Evolutionary conservation across 2,113 vertebrate species (phyloP).

Genomic region (Epinephelus lanceolatus): DNA sequence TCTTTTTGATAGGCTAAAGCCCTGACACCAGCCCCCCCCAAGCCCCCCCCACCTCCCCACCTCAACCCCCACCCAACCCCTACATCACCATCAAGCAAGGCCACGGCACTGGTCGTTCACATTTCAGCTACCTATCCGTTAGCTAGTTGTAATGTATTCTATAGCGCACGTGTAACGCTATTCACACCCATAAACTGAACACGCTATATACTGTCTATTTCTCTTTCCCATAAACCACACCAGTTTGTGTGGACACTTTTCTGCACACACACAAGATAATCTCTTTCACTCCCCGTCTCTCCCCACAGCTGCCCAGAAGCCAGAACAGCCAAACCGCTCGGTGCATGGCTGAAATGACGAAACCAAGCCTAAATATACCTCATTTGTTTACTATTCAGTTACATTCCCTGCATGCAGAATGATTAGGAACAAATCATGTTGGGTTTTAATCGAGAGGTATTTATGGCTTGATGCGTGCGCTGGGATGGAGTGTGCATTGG

Average conservation of each 20-base stretch:
- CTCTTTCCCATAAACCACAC: slow-evolving; percentile 10
- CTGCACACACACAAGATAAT: slow-evolving; percentile 20
- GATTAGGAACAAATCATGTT: slow-evolving; percentile 59
- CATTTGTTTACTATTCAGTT: slow-evolving; percentile 50
- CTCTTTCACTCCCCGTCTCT: slow-evolving; percentile 27
- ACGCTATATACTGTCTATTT: background rate
- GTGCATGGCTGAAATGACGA: slow-evolving; percentile 42
- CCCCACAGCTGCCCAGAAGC: slow-evolving; percentile 40
- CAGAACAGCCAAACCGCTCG: slow-evolving; percentile 26
- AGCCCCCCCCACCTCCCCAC: slow-evolving; percentile 18
- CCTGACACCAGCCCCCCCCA: slow-evolving; percentile 62
- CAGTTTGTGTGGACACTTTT: slow-evolving; percentile 6
- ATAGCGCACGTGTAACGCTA: background rate
- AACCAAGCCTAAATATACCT: slow-evolving; percentile 46
- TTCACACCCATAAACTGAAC: slow-evolving; percentile 8
- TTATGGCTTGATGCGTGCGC: slow-evolving; percentile 40
- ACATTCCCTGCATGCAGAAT: slow-evolving; percentile 49
- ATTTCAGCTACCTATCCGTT: slow-evolving; percentile 42
- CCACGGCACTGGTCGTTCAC: slow-evolving; percentile 48
- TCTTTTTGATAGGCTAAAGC: slow-evolving; percentile 83
- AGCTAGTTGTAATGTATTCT: slow-evolving; percentile 37
- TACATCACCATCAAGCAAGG: slow-evolving; percentile 50
- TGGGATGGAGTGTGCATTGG: slow-evolving; percentile 40
- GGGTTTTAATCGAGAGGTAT: slow-evolving; percentile 51
- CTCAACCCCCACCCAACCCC: slow-evolving; percentile 35